Conservation (phyloP, 2,113 vertebrate genomes). For the Sakesphorus luctuosus region DNA sequence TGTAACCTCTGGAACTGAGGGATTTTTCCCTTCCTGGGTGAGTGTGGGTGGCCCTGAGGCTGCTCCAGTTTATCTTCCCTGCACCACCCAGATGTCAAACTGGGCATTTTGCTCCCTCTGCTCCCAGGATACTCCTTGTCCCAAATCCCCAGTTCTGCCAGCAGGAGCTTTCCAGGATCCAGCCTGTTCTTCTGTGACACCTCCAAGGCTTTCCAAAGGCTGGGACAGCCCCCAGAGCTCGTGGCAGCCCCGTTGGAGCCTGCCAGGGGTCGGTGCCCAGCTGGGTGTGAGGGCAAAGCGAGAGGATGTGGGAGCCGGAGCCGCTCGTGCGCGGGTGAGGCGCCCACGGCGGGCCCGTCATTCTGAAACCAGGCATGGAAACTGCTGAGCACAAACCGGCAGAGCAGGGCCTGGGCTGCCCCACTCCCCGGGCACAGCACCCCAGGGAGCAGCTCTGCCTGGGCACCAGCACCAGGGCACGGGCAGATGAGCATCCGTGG, state of each 20-base stretch:
- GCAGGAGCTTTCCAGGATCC: not conserved
- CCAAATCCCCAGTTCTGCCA: not conserved
- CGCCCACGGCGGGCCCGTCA: constrained; percentile 27
- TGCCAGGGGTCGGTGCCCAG: not conserved
- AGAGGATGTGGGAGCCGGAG: constrained; percentile 40
- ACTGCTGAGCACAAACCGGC: constrained; percentile 27
- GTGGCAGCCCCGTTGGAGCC: not conserved
- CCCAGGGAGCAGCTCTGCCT: not conserved
- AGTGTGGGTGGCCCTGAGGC: not conserved
- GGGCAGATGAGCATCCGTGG: not conserved
- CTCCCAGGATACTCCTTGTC: not conserved
- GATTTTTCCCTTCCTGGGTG: not conserved
- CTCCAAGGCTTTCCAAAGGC: not conserved
- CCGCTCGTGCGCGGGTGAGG: not conserved
- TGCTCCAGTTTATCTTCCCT: not conserved
- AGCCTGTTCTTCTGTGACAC: not conserved
- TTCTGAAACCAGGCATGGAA: constrained; percentile 75
- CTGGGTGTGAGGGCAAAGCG: constrained; percentile 8
- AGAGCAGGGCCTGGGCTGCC: not conserved
- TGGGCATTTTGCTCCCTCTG: not conserved
- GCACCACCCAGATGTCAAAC: not conserved
- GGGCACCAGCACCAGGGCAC: not conserved
- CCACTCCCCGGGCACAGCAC: not conserved
- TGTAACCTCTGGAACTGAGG: not conserved
- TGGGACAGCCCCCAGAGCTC: not conserved